Conservation (phyloP, 92 coral and sea anemone genomes). For the Porites cylindrica region DNA sequence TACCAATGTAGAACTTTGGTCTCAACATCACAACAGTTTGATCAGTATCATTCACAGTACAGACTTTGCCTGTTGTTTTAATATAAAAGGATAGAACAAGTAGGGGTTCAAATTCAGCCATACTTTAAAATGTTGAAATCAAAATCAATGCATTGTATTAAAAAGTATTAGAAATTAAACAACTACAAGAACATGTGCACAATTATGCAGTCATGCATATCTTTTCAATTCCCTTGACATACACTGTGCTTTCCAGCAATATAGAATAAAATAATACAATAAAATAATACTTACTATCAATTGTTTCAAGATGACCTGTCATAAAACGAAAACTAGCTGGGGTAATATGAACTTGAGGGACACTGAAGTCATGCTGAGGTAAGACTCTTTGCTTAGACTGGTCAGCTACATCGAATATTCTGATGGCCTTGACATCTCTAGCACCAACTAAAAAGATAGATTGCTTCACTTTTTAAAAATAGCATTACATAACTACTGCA, state of each 20-base stretch:
- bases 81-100: not conserved
- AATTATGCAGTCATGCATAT: not conserved
- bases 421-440: not conserved
- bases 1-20: constrained; percentile 47
- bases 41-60: not conserved
- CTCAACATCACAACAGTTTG: constrained; percentile 20
- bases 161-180: not conserved
- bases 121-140: too few species aligned
- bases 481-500: not conserved
- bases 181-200: not conserved
- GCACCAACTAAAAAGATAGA: too few species aligned
- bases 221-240: not conserved
- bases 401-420: not conserved
- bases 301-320: constrained; percentile 3
- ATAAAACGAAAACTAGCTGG: not conserved
- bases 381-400: not conserved
- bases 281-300: not conserved
- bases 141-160: too few species aligned
- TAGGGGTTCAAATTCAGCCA: not conserved
- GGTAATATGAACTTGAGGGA: not conserved
- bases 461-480: too few species aligned
- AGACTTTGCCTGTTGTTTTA: not conserved
- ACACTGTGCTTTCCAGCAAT: too few species aligned
- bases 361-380: not conserved
- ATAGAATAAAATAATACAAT: too few species aligned